Base-by-base conservation (phyloP, 2,113 vertebrate genomes). In the Nerophis lumbriciformis region DNA sequence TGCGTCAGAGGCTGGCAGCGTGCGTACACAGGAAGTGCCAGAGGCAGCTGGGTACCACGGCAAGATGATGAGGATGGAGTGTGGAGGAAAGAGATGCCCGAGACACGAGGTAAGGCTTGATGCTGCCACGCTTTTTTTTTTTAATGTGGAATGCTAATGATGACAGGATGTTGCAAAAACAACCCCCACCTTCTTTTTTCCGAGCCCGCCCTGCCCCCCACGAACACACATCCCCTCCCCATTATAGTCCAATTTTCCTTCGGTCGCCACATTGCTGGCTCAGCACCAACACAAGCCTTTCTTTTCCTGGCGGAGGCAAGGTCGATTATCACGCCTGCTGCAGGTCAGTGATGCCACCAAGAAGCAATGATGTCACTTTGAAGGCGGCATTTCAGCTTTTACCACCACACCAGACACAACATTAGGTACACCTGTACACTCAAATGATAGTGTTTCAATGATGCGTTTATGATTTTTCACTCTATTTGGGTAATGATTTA, bases 311-410 rank as follows among this genome's bases (percentile, higher is more conserved):
- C 59, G 74, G 60, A 60, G 8, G 71, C 81, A 86, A 83, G 86
- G 82, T 88, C 81, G 84, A 73, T 83, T 75, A 71, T 71, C 3
- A 15, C 56, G 59, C 49, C 59, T 48, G 47, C 13, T 59, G 71
- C 64, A 72, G 81, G 79, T 86, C 85, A 85, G 72, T 87, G 73
- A 78, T 72, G 67, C 66, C 75, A 86, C 61, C 75, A 21, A 71
- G 59, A 61, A 72, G 63, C 68, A 77, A 70, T 72, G 71, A 82
- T 85, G 77, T 82, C 57, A 78, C 71, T 67, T 42, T 42, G 54
- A 8, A 14, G 28, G 6, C 53, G 15, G 6, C 13, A 37, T 37
- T 37, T 37, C 1, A 28, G 7, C 13, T 54, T 5, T 14, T 5
- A 7, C 13, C 11, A n/a, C 48, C 28, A 53, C 28, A 2, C 6